Conservation (phyloP, 2,113 vertebrate genomes). For the Corythaeola cristata region DNA sequence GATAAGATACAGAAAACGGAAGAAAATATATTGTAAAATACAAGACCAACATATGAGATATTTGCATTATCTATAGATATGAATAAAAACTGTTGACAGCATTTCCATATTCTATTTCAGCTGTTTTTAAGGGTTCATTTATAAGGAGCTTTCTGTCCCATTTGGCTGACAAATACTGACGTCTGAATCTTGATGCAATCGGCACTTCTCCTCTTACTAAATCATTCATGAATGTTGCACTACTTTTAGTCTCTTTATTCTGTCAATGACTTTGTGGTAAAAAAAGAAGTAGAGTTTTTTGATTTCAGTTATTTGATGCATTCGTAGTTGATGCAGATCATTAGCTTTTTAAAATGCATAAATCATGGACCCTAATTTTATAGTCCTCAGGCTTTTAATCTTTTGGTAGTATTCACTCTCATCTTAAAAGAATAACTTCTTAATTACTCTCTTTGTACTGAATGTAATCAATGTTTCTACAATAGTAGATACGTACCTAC, state of each 20-base stretch:
- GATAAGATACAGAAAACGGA: background rate
- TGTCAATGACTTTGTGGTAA: conserved; percentile 66
- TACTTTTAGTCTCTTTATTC: conserved; percentile 64
- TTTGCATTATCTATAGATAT: background rate
- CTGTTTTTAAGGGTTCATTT: conserved; percentile 21
- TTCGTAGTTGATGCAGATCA: conserved; percentile 43
- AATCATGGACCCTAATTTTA: conserved; percentile 16
- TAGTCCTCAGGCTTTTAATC: conserved; percentile 32
- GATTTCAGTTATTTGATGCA: conserved; percentile 54
- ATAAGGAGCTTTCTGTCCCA: background rate
- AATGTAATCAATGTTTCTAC: conserved; percentile 29
- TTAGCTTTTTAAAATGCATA: conserved; percentile 55
- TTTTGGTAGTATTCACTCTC: background rate
- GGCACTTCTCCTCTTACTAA: conserved; percentile 45
- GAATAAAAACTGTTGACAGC: background rate
- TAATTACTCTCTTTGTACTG: conserved; percentile 9
- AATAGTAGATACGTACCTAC: background rate
- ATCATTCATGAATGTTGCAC: conserved; percentile 60
- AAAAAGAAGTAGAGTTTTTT: conserved; percentile 69
- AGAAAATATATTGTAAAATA: background rate
- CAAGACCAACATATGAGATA: background rate
- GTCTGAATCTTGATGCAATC: background rate
- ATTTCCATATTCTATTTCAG: background rate
- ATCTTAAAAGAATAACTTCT: conserved; percentile 32
- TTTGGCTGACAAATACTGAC: conserved; percentile 9